Base-by-base conservation (phyloP, 1,140 invertebrate genomes). In the Monomorium pharaonis region DNA sequence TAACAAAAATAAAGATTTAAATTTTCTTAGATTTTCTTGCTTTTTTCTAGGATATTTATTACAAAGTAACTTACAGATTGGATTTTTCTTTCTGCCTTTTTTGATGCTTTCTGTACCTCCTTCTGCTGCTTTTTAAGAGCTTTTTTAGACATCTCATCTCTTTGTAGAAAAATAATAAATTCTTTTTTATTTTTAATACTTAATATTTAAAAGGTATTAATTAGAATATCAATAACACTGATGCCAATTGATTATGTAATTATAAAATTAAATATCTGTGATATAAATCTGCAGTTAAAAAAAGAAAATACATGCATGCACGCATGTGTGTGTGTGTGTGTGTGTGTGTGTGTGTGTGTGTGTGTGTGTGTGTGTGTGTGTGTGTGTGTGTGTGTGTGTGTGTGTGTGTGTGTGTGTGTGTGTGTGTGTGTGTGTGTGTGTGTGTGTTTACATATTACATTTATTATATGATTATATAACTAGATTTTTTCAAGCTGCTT, bases 101-200 rank as follows among this genome's bases (percentile, higher is more conserved):
- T 96, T 2, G 95, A 95, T 58, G 96, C 96, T 93, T 97, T 97
- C 84, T 96, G 97, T 27, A 96, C 96, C 85, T 97, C 96, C 92
- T 97, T 97, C 76, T 96, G 96, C 87, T 96, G 96, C 90, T 97
- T 97, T 89, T 97, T 97, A 86, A 96, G 91, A 0, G 96, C 96
- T 88, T 97, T 97, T 91, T 97, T 97, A 1, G 96, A 96, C 18
- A 94, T 93, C 9, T 93, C 92, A 54, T 93, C 91, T 51, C 91
- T 93, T 76, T 81, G 84, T 65, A 80, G 63, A 44, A 42, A 30
- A 27, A 85, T 77, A 86, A 88, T 6, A 70, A 1, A 62, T 3
- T n/a, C 44, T 56, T 9, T 56, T 42, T 21, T n/a, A n/a, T n/a
- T n/a, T n/a, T n/a, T n/a, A n/a, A n/a, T n/a, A n/a, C n/a, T n/a